These are phyloP conservation scores for Apomyelois bistriatella DNA, from an alignment of 2,888 invertebrate genomes.

Conservation along the genomic window DNA sequence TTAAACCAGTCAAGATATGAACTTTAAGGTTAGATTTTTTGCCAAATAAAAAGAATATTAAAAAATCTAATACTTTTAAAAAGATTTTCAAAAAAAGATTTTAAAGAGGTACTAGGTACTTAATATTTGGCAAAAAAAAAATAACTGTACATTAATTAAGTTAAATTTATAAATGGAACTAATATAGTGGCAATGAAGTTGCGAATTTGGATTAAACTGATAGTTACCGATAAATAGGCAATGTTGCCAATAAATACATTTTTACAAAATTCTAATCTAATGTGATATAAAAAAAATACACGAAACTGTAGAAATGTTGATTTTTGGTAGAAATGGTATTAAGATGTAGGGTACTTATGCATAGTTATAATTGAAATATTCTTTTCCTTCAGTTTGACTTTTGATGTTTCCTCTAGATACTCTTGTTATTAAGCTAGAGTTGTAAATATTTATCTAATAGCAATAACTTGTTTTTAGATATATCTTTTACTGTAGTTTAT, in stretches of 20 bases:
- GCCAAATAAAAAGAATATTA: not conserved
- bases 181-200: constrained; percentile 2
- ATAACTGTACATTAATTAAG: too few species aligned
- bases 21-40: not conserved
- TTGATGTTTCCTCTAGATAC: constrained; percentile 48
- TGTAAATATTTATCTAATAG: constrained; percentile 60
- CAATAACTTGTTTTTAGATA: constrained; percentile 58
- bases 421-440: constrained; percentile 39
- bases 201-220: constrained; percentile 10
- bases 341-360: constrained; percentile 25
- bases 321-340: constrained; percentile 33
- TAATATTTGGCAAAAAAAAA: too few species aligned
- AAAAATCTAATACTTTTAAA: not conserved
- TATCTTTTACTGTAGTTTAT: constrained; percentile 29
- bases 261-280: constrained; percentile 75
- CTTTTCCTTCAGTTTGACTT: constrained; percentile 48
- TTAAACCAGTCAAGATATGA: not conserved
- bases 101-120: too few species aligned
- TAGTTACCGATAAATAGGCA: constrained; percentile 20
- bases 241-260: constrained; percentile 11
- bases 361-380: constrained; percentile 29
- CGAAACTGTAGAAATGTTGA: constrained; percentile 46
- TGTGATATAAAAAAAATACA: constrained; percentile 66
- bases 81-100: too few species aligned
- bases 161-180: not conserved